Evolutionary conservation across 2,113 vertebrate genomes (phyloP).

Genomic region (Pelobates fuscus): DNA sequence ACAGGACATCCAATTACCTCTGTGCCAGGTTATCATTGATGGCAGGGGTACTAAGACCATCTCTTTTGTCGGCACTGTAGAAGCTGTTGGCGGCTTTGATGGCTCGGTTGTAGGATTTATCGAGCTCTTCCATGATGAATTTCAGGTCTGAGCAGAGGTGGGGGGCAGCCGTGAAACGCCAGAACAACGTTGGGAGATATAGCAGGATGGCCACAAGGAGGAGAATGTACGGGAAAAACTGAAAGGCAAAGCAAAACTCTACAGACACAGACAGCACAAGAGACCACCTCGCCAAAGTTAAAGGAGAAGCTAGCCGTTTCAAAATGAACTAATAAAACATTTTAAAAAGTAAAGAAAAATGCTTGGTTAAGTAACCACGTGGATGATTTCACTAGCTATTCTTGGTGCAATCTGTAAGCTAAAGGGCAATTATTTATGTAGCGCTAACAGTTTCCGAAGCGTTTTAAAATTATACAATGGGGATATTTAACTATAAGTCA

Average conservation of each 20-base stretch:
- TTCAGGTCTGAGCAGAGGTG: conserved; percentile 90
- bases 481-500: too few relatives aligned
- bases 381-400: too few relatives aligned
- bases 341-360: too few relatives aligned
- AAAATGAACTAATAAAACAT: too few relatives aligned
- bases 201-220: conserved; percentile 83
- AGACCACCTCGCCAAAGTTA: too few relatives aligned
- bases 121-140: conserved; percentile 95
- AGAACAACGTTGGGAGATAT: conserved; percentile 85
- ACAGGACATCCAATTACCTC: conserved; percentile 68
- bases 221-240: conserved; percentile 96
- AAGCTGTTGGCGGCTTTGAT: conserved; percentile 83
- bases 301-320: too few relatives aligned
- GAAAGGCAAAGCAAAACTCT: conserved; percentile 34
- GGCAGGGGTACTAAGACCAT: conserved; percentile 50
- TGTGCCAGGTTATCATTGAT: conserved; percentile 61
- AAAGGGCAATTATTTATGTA: too few relatives aligned
- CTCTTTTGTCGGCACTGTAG: conserved; percentile 63
- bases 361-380: too few relatives aligned
- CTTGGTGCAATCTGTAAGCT: too few relatives aligned
- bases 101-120: conserved; percentile 89
- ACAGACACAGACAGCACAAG: neutral
- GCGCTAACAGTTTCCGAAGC: too few relatives aligned
- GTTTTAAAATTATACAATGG: too few relatives aligned
- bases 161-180: conserved; percentile 86